These are phyloP conservation scores for Heterodera carotae DNA, from an alignment of 1,140 invertebrate genomes.

Conservation along the genomic window DNA sequence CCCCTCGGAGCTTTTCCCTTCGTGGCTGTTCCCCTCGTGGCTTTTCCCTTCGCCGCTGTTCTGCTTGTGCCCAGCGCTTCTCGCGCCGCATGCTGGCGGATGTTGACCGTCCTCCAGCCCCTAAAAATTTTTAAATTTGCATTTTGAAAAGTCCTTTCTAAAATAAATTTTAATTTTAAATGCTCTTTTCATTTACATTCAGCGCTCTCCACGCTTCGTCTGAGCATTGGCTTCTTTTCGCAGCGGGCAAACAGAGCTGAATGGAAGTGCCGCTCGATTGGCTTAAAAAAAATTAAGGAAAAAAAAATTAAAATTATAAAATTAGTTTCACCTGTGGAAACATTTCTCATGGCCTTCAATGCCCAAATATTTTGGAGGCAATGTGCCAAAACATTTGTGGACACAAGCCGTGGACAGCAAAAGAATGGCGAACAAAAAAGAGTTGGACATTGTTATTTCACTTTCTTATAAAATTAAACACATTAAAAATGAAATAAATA, in stretches of 20 bases:
- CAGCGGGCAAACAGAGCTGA: not conserved
- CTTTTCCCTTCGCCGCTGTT: too few relatives aligned
- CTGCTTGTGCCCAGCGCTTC: too few relatives aligned
- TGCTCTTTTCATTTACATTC: not conserved
- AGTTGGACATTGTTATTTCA: too few relatives aligned
- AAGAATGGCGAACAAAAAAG: too few relatives aligned
- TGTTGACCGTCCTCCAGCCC: not conserved
- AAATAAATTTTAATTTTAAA: too few relatives aligned
- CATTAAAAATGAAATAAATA: too few relatives aligned
- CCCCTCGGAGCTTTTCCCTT: too few relatives aligned
- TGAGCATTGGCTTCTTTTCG: not conserved
- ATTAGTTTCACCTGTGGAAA: not conserved
- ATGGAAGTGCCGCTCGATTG: not conserved
- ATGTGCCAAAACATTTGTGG: not conserved
- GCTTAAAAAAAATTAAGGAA: not conserved
- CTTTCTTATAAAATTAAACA: too few relatives aligned
- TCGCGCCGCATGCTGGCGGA: not conserved
- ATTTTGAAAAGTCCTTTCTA: not conserved
- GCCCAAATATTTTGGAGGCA: not conserved
- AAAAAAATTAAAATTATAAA: not conserved
- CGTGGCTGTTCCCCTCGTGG: too few relatives aligned
- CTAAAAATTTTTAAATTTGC: not conserved
- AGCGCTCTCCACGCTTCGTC: not conserved
- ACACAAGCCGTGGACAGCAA: too few relatives aligned
- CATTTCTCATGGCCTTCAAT: not conserved